These are phyloP conservation scores for Cerastis rubricosa DNA, from an alignment of 2,888 invertebrate genomes.

Conservation along the genomic window DNA sequence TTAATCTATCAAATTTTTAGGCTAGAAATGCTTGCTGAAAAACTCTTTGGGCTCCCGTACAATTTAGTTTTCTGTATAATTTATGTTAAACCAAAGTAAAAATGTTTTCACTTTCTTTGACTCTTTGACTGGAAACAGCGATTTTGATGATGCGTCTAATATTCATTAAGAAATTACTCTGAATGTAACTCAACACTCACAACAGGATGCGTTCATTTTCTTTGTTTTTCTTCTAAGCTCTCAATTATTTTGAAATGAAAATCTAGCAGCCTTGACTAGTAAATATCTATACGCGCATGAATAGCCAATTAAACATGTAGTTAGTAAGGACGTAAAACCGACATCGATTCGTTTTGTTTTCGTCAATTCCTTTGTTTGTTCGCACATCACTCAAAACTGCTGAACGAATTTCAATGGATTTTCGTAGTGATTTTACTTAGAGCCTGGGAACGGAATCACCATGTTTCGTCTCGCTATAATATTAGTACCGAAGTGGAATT, in stretches of 20 bases:
- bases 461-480: constrained; percentile 57
- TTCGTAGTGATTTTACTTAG: constrained; percentile 59
- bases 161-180: not conserved
- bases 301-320: constrained; percentile 11
- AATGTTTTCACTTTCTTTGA: not conserved
- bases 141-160: not conserved
- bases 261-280: not conserved
- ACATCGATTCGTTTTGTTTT: constrained; percentile 56
- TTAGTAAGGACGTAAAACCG: constrained; percentile 41
- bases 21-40: not conserved
- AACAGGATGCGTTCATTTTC: not conserved
- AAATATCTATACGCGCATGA: not conserved
- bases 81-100: not conserved
- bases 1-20: not conserved
- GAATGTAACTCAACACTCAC: not conserved
- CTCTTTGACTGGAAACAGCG: not conserved
- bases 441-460: constrained; percentile 64
- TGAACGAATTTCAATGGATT: constrained; percentile 65
- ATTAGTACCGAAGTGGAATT: constrained; percentile 47
- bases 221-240: not conserved
- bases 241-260: not conserved
- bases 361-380: constrained; percentile 62
- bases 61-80: not conserved
- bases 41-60: not conserved
- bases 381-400: constrained; percentile 60